These are phyloP conservation scores for Galemys pyrenaicus DNA, from an alignment of 2,113 vertebrate genomes.

Conservation along the genomic window DNA sequence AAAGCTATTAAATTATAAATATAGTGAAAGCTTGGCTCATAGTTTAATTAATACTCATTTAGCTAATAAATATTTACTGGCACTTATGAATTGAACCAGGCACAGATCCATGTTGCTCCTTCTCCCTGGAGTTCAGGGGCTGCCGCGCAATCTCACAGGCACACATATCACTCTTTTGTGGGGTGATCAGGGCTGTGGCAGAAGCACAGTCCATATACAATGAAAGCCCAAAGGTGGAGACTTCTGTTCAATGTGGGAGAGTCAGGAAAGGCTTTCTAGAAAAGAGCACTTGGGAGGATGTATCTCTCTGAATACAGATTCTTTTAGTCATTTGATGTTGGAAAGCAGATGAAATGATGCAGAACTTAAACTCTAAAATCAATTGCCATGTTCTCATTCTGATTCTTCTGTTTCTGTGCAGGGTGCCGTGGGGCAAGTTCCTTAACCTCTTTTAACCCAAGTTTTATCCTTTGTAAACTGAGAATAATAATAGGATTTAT, in stretches of 20 bases:
- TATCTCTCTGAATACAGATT: neutral
- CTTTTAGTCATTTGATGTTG: neutral
- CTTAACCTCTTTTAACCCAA: neutral
- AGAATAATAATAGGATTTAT: neutral
- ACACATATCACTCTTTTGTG: neutral
- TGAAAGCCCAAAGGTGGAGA: fast-evolving
- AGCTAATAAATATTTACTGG: neutral
- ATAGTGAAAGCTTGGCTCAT: neutral
- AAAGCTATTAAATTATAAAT: neutral
- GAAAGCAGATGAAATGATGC: neutral
- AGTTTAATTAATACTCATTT: neutral
- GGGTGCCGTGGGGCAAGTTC: neutral
- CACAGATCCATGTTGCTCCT: neutral
- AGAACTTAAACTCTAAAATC: neutral
- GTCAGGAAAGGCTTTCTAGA: neutral
- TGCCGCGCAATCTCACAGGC: neutral
- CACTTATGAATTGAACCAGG: neutral
- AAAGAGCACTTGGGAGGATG: neutral
- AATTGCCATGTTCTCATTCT: neutral
- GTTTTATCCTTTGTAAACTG: neutral
- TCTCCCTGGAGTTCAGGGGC: neutral
- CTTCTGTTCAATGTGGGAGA: neutral
- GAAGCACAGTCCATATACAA: too few relatives aligned
- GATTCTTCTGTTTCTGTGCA: neutral
- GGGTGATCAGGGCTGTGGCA: neutral